A percentile compares a stretch with the other conserved stretches of the same genome.
Conservation (phyloP, 2,113 vertebrate species). For the Trochalopteron elliotii region DNA sequence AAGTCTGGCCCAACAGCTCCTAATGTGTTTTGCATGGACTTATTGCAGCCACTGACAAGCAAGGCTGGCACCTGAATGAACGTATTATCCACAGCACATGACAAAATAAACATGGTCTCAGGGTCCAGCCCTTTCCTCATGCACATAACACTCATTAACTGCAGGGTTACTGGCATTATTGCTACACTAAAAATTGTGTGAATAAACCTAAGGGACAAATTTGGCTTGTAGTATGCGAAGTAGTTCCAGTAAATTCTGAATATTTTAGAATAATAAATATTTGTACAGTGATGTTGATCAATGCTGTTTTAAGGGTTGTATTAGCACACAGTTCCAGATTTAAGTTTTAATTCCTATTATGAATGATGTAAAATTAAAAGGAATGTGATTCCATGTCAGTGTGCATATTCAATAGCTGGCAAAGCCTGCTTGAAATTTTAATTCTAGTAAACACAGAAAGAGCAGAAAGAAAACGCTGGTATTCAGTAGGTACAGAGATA, state of each 20-base stretch:
- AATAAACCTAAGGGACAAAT: conserved; percentile 25
- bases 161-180: background rate
- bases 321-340: background rate
- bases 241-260: conserved; percentile 35
- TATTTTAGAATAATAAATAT: conserved; percentile 52
- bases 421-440: background rate
- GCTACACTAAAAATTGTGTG: conserved; percentile 19
- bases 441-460: background rate
- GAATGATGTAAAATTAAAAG: background rate
- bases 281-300: conserved; percentile 36
- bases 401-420: background rate
- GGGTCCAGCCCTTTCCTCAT: background rate
- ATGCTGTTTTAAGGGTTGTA: background rate
- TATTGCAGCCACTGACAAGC: background rate
- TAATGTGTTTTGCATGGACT: background rate
- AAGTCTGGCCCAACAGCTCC: background rate
- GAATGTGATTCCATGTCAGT: background rate
- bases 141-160: background rate
- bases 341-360: background rate
- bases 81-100: background rate
- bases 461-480: background rate
- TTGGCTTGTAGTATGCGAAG: background rate
- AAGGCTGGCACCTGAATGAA: background rate
- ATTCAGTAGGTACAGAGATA: background rate
- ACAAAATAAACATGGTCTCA: background rate